Percentiles rank a stretch among this genome's conserved stretches.
These are phyloP conservation scores for Drosophila incognita DNA, from an alignment of 2,888 invertebrate genomes.

Conservation along the genomic window DNA sequence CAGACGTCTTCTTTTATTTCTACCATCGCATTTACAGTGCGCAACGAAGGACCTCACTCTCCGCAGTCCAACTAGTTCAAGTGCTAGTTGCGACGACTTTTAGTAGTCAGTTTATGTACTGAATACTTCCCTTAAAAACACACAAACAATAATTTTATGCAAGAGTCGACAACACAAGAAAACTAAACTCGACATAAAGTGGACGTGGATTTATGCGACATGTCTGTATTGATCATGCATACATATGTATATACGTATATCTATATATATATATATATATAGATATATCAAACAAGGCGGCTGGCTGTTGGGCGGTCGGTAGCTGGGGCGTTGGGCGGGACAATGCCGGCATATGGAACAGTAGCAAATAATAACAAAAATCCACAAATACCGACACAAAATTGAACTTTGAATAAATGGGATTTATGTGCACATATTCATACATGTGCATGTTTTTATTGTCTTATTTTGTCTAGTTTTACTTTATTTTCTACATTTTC, in stretches of 20 bases:
- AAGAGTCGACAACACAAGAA: slow-evolving; percentile 35
- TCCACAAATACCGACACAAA: slow-evolving; percentile 25
- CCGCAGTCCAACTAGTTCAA: too few species aligned
- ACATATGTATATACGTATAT: not conserved
- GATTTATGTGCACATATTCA: slow-evolving; percentile 17
- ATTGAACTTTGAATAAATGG: slow-evolving; percentile 29
- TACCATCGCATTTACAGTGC: too few species aligned
- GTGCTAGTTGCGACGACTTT: too few species aligned
- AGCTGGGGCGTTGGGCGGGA: slow-evolving; percentile 17
- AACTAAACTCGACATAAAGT: slow-evolving; percentile 39
- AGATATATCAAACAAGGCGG: slow-evolving; percentile 8
- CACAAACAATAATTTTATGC: too few species aligned
- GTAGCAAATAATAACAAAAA: slow-evolving; percentile 13
- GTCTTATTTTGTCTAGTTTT: slow-evolving; percentile 16
- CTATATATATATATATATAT: not conserved
- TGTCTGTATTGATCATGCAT: slow-evolving; percentile 4
- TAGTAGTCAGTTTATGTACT: too few species aligned
- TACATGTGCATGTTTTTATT: not conserved
- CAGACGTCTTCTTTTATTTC: too few species aligned
- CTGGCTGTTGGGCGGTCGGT: slow-evolving; percentile 6
- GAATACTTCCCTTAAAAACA: too few species aligned
- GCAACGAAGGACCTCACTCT: too few species aligned
- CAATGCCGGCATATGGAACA: slow-evolving; percentile 20
- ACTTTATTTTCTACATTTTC: slow-evolving; percentile 24
- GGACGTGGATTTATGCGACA: slow-evolving; percentile 14